These are phyloP conservation scores for Cheumatopsyche charites DNA, from an alignment of 1,140 invertebrate species.

Conservation along the genomic window DNA sequence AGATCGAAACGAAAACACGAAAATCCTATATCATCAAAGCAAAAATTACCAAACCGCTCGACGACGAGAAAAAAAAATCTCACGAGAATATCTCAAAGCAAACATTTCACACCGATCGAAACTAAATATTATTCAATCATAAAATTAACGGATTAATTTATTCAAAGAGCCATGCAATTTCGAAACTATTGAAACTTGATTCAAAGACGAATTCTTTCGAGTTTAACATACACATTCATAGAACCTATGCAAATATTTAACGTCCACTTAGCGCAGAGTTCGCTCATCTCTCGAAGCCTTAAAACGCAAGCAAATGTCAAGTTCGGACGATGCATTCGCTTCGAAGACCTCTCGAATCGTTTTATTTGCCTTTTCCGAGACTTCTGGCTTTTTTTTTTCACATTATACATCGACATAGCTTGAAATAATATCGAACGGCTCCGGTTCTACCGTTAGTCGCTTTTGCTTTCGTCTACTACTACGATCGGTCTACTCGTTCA, in stretches of 20 bases:
- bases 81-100: neutral
- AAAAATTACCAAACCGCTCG: too few relatives aligned
- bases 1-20: too few relatives aligned
- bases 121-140: too few relatives aligned
- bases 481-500: neutral
- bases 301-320: conserved; percentile 7
- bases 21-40: too few relatives aligned
- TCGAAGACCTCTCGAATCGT: neutral
- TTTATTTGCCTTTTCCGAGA: too few relatives aligned
- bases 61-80: neutral
- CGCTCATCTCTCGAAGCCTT: neutral
- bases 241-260: conserved; percentile 9
- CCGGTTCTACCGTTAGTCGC: conserved; percentile 20
- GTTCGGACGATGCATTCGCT: conserved; percentile 1
- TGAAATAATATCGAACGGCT: neutral
- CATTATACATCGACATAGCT: too few relatives aligned
- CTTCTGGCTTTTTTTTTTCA: too few relatives aligned
- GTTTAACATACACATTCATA: neutral
- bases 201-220: too few relatives aligned
- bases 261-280: neutral
- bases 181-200: too few relatives aligned
- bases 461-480: conserved; percentile 22
- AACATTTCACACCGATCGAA: neutral
- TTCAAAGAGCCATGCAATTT: too few relatives aligned
- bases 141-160: too few relatives aligned